A percentile compares a stretch with the other conserved stretches of the same genome.
These are phyloP conservation scores for Saccostrea echinata DNA, from an alignment of 1,140 invertebrate species.

Conservation along the genomic window DNA sequence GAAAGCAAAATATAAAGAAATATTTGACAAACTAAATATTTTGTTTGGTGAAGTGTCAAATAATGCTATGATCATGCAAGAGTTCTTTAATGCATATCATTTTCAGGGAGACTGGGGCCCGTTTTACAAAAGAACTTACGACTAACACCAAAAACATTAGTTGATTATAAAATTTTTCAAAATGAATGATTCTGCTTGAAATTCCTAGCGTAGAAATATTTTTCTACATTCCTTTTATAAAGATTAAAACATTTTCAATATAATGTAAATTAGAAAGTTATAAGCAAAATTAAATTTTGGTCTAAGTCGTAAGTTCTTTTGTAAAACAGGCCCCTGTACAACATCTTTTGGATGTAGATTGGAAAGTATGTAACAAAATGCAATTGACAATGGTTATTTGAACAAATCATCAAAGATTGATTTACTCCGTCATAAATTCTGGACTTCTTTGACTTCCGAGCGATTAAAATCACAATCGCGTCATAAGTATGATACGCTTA, in stretches of 20 bases:
- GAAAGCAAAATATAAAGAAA: not conserved
- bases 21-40: slow-evolving; percentile 24
- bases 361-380: slow-evolving; percentile 29
- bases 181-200: too few species aligned
- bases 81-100: not conserved
- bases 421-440: slow-evolving; percentile 20
- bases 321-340: too few species aligned
- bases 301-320: too few species aligned
- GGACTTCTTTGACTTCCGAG: not conserved
- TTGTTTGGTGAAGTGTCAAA: slow-evolving; percentile 35
- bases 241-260: too few species aligned
- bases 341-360: slow-evolving; percentile 17
- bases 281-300: too few species aligned
- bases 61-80: not conserved
- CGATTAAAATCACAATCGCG: not conserved
- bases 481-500: slow-evolving; percentile 46
- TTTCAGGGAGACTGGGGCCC: too few species aligned
- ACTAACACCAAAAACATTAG: too few species aligned
- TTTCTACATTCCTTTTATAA: too few species aligned
- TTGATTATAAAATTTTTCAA: too few species aligned
- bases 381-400: slow-evolving; percentile 37
- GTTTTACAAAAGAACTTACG: too few species aligned
- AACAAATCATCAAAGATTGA: slow-evolving; percentile 30
- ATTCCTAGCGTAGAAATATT: too few species aligned
- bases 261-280: too few species aligned